Conservation (phyloP, 2,113 vertebrate genomes). For the Ammodytes marinus region DNA sequence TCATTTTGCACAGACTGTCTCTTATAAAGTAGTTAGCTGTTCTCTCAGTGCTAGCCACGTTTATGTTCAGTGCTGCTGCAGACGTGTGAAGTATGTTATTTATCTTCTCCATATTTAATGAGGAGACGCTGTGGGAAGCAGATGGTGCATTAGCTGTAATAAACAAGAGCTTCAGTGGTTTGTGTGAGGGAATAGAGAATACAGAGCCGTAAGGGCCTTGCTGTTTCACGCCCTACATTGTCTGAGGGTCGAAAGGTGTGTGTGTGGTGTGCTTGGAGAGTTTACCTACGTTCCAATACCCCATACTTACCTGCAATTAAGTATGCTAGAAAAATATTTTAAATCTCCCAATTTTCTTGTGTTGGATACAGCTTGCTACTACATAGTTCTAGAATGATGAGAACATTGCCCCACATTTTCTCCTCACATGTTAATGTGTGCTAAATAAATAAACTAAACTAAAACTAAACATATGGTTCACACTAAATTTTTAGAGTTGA, state of each 20-base stretch:
- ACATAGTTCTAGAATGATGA: too few relatives aligned
- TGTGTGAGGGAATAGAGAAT: conserved; percentile 46
- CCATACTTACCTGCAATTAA: too few relatives aligned
- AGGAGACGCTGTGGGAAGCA: conserved; percentile 76
- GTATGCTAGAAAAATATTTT: too few relatives aligned
- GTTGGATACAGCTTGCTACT: too few relatives aligned
- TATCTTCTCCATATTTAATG: conserved; percentile 82
- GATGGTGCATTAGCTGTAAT: conserved; percentile 81
- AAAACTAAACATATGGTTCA: too few relatives aligned
- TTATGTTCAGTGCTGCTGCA: conserved; percentile 45
- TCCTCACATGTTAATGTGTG: too few relatives aligned
- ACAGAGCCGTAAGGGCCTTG: conserved; percentile 27
- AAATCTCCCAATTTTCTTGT: too few relatives aligned
- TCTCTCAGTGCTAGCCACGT: conserved; percentile 37
- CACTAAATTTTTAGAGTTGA: too few relatives aligned
- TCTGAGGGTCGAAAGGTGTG: conserved; percentile 52
- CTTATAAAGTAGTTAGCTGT: conserved; percentile 27
- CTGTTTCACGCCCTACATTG: conserved; percentile 11
- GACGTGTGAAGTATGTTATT: conserved; percentile 71
- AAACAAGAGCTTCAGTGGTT: conserved; percentile 70
- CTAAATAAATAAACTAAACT: too few relatives aligned
- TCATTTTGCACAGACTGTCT: conserved; percentile 13
- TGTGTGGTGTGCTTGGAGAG: conserved; percentile 33
- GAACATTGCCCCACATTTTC: too few relatives aligned
- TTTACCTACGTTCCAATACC: too few relatives aligned